A percentile compares a stretch with the other conserved stretches of the same genome.
Conservation (phyloP, 2,888 invertebrate species). For the Folsomia manolachei region DNA sequence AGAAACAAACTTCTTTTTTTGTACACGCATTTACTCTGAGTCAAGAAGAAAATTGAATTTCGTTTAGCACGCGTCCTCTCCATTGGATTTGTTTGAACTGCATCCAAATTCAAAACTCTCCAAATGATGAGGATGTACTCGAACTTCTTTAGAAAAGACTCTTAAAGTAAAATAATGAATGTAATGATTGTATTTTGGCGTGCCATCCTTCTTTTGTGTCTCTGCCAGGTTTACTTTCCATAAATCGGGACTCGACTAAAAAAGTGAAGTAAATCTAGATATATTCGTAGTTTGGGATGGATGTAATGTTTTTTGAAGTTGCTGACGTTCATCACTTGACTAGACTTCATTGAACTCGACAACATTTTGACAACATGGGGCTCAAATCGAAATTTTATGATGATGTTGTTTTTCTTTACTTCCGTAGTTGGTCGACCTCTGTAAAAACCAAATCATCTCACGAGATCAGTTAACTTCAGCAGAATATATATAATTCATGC, state of each 20-base stretch:
- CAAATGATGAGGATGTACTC: not conserved
- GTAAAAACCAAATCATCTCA: too few species aligned
- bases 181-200: slow-evolving; percentile 4
- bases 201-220: slow-evolving; percentile 6
- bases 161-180: not conserved
- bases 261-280: not conserved
- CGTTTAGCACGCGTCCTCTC: not conserved
- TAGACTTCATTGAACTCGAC: not conserved
- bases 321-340: not conserved
- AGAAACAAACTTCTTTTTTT: too few species aligned
- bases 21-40: too few species aligned
- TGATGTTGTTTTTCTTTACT: too few species aligned
- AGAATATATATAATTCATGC: too few species aligned
- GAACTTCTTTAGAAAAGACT: not conserved
- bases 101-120: not conserved
- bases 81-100: not conserved
- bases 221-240: slow-evolving; percentile 13
- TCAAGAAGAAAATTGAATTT: not conserved
- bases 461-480: too few species aligned
- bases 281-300: too few species aligned
- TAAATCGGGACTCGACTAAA: not conserved
- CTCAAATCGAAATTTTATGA: not conserved
- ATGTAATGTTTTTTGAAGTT: too few species aligned
- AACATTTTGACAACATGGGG: not conserved
- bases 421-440: not conserved